These are phyloP conservation scores for Enteromius radiatus DNA, from an alignment of 2,797 vertebrate species.

Conservation along the genomic window DNA sequence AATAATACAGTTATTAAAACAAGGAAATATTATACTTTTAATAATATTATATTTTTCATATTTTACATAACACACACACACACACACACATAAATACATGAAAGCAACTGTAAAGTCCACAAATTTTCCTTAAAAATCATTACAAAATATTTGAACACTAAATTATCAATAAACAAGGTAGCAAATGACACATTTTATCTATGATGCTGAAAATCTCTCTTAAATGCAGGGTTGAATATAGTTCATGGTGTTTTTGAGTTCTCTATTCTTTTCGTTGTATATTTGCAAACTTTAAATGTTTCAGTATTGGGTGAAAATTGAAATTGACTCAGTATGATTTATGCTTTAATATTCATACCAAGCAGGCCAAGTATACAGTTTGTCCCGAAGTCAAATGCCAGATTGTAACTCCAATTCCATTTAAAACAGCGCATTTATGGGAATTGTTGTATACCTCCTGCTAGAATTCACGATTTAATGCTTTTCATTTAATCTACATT, in stretches of 20 bases:
- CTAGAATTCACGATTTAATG: conserved; percentile 1
- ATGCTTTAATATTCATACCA: conserved; percentile 27
- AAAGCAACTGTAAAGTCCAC: background rate
- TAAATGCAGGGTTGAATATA: background rate
- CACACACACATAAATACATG: background rate
- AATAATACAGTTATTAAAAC: too few relatives aligned
- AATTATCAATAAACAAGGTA: background rate
- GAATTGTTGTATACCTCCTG: conserved; percentile 14
- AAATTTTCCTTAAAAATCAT: background rate
- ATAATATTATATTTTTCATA: too few relatives aligned
- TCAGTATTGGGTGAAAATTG: background rate
- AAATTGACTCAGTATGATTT: conserved; percentile 5
- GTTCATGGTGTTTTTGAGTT: background rate
- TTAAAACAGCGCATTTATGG: background rate
- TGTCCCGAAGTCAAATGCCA: conserved; percentile 14
- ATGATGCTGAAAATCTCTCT: background rate
- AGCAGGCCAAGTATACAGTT: background rate
- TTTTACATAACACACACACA: background rate
- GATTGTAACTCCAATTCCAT: background rate
- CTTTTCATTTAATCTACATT: conserved; percentile 23
- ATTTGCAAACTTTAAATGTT: conserved; percentile 17
- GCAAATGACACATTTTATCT: background rate
- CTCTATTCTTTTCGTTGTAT: background rate
- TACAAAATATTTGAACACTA: background rate
- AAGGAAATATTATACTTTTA: too few relatives aligned